These are phyloP conservation scores for Tenodera sinensis DNA, from an alignment of 2,888 invertebrate genomes.

Conservation along the genomic window DNA sequence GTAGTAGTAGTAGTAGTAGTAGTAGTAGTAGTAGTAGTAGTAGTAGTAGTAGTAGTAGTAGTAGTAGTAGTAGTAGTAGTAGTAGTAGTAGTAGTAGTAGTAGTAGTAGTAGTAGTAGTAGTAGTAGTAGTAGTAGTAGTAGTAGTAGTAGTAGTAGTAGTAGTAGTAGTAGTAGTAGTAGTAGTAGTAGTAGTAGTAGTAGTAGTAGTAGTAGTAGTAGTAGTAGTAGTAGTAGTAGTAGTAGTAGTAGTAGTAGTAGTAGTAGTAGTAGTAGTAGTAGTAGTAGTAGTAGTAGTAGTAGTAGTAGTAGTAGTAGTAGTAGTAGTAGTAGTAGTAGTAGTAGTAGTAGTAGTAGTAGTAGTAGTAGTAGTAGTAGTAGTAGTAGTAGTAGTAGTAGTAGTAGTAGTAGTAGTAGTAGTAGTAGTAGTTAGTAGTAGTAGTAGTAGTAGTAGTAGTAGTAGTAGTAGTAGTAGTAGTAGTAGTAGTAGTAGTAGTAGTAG, in stretches of 20 bases:
- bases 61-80: constrained; percentile 29
- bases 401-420: constrained; percentile 29
- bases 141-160: constrained; percentile 29
- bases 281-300: constrained; percentile 29
- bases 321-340: constrained; percentile 29
- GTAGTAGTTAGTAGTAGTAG: no score
- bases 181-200: constrained; percentile 29
- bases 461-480: constrained; percentile 29
- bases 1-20: constrained; percentile 29
- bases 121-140: constrained; percentile 29
- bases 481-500: constrained; percentile 29
- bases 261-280: constrained; percentile 29
- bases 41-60: constrained; percentile 29
- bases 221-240: constrained; percentile 29
- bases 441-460: constrained; percentile 29
- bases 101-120: constrained; percentile 29
- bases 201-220: constrained; percentile 29
- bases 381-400: constrained; percentile 29
- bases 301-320: constrained; percentile 29
- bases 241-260: constrained; percentile 29
- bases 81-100: constrained; percentile 29
- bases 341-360: constrained; percentile 29
- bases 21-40: constrained; percentile 29
- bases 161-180: constrained; percentile 29
- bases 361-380: constrained; percentile 29